phyloP scores from a whole-genome alignment of 2,797 vertebrate species.

The Poecilia wingei region DNA sequence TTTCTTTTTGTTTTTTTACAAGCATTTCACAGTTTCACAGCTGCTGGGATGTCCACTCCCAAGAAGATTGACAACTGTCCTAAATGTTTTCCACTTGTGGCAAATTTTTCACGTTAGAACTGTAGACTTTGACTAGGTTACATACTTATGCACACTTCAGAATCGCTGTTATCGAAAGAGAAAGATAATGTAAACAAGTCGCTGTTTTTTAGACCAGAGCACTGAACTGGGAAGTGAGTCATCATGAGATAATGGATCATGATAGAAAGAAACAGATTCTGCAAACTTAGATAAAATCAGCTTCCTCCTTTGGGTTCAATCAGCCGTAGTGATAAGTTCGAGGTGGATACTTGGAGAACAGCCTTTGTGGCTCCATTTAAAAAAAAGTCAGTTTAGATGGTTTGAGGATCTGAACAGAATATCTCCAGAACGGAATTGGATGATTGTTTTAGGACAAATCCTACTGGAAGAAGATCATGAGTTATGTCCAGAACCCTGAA shows the following conservation, averaged over 20 bases:
- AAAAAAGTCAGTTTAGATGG: background rate
- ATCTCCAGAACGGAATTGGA: fast-evolving
- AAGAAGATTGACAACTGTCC: background rate
- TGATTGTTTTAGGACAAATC: background rate
- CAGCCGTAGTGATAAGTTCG: background rate
- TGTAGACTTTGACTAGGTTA: background rate
- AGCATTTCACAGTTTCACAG: background rate
- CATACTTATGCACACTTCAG: background rate
- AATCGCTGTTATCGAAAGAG: too few relatives aligned
- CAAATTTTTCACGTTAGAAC: background rate
- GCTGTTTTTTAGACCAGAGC: background rate
- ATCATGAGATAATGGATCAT: background rate
- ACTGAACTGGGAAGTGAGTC: background rate
- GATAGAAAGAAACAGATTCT: background rate
- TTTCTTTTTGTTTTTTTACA: too few relatives aligned
- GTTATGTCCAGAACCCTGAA: background rate
- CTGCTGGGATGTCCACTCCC: background rate
- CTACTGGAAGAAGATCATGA: background rate
- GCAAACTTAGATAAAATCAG: background rate
- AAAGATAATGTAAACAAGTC: background rate
- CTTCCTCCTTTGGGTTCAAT: background rate
- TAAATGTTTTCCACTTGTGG: background rate
- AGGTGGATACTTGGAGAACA: background rate
- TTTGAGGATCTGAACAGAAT: background rate
- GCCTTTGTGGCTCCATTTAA: background rate